Evolutionary conservation across 37 sponge, comb jelly and placozoan species (phyloP), one percentile per base, ranked within the genome.

Genomic region (Eunapius fragilis): DNA sequence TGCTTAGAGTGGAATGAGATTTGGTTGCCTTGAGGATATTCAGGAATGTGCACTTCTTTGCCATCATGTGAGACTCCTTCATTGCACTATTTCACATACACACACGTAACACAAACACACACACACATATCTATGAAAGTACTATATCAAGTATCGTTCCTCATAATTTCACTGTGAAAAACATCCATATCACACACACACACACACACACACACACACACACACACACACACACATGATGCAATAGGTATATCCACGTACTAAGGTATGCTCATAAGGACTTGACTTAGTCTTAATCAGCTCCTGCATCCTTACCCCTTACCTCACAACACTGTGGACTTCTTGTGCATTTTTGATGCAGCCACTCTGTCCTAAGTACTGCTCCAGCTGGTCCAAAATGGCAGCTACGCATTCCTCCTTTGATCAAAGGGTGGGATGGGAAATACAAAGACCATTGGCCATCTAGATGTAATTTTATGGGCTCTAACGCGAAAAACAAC

Each of bases 21-120:
- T 81, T 91, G 22, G 95, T 94, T 12, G 89, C 86, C 35, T 82
- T 88, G 82, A 94, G 31, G 27, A 88, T 86, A 67, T 91, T 94
- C 38, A 91, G 75, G n/a, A 94, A 13, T 33, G 91, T 45, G 37
- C 88, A 90, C 34, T 69, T 31, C 22, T 49, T 76, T 22, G 80
- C 87, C 84, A 90, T 19, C 67, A 86, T 3, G 34, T 84, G 50
- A 24, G 88, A 41, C 49, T 86, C 87, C 81, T 94, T 87, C 94
- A 90, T 90, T 2, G 82, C 38, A 27, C 94, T 94, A 82, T 23
- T 2, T 77, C 23, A 41, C 41, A n/a, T 5, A 23, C 34, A 47
- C 30, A 47, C 50, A 47, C 23, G 11, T 6, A 79, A 45, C 50
- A 79, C n/a, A 70, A 2, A 25, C 25, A 25, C 28, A 70, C 27